Evolutionary conservation across 2,888 invertebrate genomes (phyloP).

Genomic region (Yponomeuta plumbellus): DNA sequence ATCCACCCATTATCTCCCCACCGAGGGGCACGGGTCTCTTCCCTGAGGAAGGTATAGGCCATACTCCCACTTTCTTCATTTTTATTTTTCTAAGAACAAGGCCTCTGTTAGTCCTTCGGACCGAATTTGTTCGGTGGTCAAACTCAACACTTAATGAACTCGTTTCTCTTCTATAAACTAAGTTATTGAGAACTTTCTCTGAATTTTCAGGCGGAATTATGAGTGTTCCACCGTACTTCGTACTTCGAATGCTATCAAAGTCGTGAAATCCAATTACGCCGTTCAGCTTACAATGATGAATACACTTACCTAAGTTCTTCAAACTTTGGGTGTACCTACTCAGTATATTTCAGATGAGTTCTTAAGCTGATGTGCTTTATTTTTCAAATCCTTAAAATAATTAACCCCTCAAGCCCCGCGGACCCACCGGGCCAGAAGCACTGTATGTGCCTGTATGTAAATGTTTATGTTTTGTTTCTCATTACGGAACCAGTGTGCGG

Average conservation of each 20-base stretch:
- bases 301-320: not conserved
- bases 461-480: too few relatives aligned
- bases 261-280: not conserved
- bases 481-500: too few relatives aligned
- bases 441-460: too few relatives aligned
- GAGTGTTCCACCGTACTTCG: not conserved
- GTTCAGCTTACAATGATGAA: not conserved
- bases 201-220: not conserved
- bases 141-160: not conserved
- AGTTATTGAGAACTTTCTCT: not conserved
- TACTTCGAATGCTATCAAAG: conserved; percentile 3
- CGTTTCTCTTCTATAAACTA: not conserved
- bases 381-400: too few relatives aligned
- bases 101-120: not conserved
- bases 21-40: too few relatives aligned
- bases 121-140: not conserved
- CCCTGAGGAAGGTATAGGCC: too few relatives aligned
- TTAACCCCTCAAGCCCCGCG: too few relatives aligned
- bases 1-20: too few relatives aligned
- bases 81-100: too few relatives aligned
- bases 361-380: too few relatives aligned
- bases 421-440: too few relatives aligned
- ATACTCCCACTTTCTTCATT: too few relatives aligned
- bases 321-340: not conserved
- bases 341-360: not conserved